A percentile compares a stretch with the other conserved stretches of the same genome.
phyloP scores from a whole-genome alignment of 2,888 invertebrate species.

The Scaeva pyrastri region DNA sequence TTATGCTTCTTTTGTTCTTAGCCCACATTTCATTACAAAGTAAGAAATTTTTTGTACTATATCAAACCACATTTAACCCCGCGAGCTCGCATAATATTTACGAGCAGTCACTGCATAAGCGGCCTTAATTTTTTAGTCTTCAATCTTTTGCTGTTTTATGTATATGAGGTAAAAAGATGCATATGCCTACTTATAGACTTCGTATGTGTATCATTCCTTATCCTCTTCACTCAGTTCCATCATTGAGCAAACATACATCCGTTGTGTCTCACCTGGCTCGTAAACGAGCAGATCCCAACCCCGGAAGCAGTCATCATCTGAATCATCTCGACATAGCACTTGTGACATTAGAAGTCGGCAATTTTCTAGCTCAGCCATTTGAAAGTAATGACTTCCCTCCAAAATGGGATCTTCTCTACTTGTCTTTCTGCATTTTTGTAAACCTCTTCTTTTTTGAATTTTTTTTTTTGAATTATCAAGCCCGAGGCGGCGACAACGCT shows the following conservation, averaged over 20 bases:
- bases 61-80: constrained; percentile 27
- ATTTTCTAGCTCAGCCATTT: constrained; percentile 72
- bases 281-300: neutral
- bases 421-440: neutral
- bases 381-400: constrained; percentile 61
- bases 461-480: constrained; percentile 22
- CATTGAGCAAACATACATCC: constrained; percentile 24
- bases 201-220: neutral
- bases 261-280: constrained; percentile 62
- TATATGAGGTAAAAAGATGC: neutral
- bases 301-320: constrained; percentile 18
- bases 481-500: constrained; percentile 32
- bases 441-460: neutral
- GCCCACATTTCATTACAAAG: constrained; percentile 52
- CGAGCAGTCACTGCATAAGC: neutral
- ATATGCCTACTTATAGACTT: neutral
- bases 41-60: neutral
- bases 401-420: constrained; percentile 19
- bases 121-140: constrained; percentile 53
- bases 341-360: constrained; percentile 59
- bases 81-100: neutral
- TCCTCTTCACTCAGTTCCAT: constrained; percentile 19
- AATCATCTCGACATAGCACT: constrained; percentile 34
- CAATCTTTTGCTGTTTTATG: constrained; percentile 19
- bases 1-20: constrained; percentile 47